These are phyloP conservation scores for Congeria kusceri DNA, from an alignment of 2,888 invertebrate species.

Conservation along the genomic window DNA sequence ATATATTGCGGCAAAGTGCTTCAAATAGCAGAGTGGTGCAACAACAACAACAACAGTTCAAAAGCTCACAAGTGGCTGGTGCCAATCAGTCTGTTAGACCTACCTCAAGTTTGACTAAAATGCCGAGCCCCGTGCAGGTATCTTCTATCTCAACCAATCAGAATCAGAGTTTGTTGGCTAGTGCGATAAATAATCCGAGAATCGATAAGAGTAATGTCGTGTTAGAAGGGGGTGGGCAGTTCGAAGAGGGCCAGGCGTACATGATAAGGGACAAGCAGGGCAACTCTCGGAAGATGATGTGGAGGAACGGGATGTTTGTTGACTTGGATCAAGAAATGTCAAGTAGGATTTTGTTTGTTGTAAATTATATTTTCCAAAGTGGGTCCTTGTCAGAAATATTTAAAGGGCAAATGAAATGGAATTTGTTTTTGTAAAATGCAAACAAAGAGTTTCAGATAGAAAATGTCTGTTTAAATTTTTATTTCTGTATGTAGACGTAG, in stretches of 20 bases:
- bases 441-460: too few species aligned
- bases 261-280: slow-evolving; percentile 55
- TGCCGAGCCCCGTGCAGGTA: slow-evolving; percentile 39
- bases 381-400: too few species aligned
- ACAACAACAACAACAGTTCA: slow-evolving; percentile 1
- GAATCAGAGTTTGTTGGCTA: neutral
- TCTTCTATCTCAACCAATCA: slow-evolving; percentile 46
- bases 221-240: slow-evolving; percentile 63
- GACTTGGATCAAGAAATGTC: too few species aligned
- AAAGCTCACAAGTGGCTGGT: neutral
- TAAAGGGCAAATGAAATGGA: too few species aligned
- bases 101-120: neutral
- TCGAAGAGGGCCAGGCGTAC: slow-evolving; percentile 62
- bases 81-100: neutral
- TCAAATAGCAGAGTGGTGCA: neutral
- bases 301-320: slow-evolving; percentile 25
- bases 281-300: slow-evolving; percentile 53
- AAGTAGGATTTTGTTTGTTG: too few species aligned
- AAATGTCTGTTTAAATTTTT: too few species aligned
- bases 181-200: neutral
- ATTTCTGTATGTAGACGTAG: too few species aligned
- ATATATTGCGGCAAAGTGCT: too few species aligned
- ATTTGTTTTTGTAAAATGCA: too few species aligned
- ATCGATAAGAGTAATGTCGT: slow-evolving; percentile 51
- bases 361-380: too few species aligned